Conservation (phyloP, 2,888 invertebrate genomes). For the Agonopterix subpropinquella region DNA sequence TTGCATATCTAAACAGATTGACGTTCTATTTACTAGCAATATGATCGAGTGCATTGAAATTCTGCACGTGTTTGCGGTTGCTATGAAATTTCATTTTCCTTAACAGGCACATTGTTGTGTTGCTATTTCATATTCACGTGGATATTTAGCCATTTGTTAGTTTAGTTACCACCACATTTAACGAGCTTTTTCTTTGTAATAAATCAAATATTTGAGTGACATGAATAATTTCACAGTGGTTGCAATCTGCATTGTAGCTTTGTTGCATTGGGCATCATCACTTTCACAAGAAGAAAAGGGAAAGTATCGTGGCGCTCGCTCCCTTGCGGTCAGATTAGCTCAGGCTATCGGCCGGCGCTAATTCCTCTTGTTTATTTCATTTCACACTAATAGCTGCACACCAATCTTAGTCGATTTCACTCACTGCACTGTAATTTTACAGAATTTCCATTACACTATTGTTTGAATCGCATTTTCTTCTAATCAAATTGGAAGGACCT, state of each 20-base stretch:
- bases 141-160: constrained; percentile 9
- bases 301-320: constrained; percentile 60
- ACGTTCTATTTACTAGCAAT: constrained; percentile 39
- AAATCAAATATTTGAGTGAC: not conserved
- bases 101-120: constrained; percentile 7
- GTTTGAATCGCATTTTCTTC: constrained; percentile 5
- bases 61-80: constrained; percentile 27
- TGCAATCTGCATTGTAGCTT: constrained; percentile 17
- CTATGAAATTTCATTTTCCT: constrained; percentile 35
- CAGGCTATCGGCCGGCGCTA: constrained; percentile 54
- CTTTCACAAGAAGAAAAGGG: constrained; percentile 73
- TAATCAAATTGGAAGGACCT: constrained; percentile 4
- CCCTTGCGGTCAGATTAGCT: constrained; percentile 71
- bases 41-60: constrained; percentile 30
- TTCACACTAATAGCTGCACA: constrained; percentile 47
- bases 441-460: constrained; percentile 16
- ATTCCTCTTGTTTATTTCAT: constrained; percentile 65
- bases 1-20: constrained; percentile 45
- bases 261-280: constrained; percentile 65
- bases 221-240: not conserved
- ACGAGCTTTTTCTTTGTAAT: not conserved
- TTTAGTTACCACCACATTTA: constrained; percentile 9
- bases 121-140: too few relatives aligned
- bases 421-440: constrained; percentile 21
- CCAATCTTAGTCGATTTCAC: constrained; percentile 45